Evolutionary conservation across 2,113 vertebrate genomes (phyloP), one percentile per base, ranked within the genome.

Genomic region (Galemys pyrenaicus): DNA sequence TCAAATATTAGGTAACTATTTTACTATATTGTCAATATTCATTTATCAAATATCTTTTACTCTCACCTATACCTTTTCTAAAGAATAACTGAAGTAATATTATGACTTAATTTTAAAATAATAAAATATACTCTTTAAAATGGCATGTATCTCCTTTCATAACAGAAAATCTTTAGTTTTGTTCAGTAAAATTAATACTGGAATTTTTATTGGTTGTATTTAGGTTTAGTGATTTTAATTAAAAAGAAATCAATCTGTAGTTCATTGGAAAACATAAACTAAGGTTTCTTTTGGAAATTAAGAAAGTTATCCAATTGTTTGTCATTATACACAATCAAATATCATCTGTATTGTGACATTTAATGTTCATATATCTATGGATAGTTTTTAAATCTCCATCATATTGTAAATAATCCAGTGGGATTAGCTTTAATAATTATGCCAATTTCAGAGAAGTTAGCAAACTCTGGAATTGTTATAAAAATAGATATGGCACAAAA

Each of bases 51-150:
- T 39, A 68, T 44, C 2, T 49, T 74, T 96, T 92, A 92, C 30
- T 6, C 6, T 46, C 20, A 3, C 37, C 58, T 74, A 56, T 94
- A 0, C 62, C 17, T 94, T 87, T 91, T 62, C 15, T 96, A 49
- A 94, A 89, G 80, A 97, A 91, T 84, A 96, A 96, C 49, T 94
- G 3, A 97, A 96, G 70, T 60, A 49, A 70, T 79, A 96, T 90
- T 71, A 49, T 98, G 97, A 96, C 35, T 22, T 91, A 97, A 98
- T 85, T 97, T 89, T 96, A 97, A 98, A 97, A 97, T 97, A 98
- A 91, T 94, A 97, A 93, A 96, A 94, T 95, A 77, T 79, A 94
- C 84, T 91, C 94, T 90, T 97, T 32, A 88, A 88, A 30, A 93
- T 81, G 28, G 12, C 30, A 87, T 97, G 94, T 95, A 84, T 95